These are phyloP conservation scores for Lasiurus borealis DNA, from an alignment of 2,113 vertebrate genomes.

Conservation along the genomic window DNA sequence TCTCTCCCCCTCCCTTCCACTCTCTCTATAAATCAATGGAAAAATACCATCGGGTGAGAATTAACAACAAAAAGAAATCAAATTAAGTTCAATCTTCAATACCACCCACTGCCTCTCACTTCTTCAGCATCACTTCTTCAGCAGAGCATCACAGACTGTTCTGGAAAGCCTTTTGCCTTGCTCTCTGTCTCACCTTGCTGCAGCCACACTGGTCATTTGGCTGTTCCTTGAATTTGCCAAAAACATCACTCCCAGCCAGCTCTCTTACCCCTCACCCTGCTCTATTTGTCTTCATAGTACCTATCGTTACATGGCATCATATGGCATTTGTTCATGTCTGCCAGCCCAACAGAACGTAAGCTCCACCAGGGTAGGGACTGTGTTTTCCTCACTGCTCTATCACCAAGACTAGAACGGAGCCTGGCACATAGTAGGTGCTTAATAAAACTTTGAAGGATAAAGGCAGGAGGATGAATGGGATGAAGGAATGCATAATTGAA, in stretches of 20 bases:
- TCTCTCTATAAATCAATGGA: too few species aligned
- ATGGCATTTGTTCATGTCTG: background rate
- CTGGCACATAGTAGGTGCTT: background rate
- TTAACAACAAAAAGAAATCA: background rate
- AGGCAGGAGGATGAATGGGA: background rate
- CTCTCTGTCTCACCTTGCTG: background rate
- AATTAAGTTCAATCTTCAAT: too few species aligned
- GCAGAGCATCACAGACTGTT: background rate
- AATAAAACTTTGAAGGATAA: background rate
- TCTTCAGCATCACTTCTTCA: too few species aligned
- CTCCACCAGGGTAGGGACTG: background rate
- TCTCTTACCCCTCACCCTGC: background rate
- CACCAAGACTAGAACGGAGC: background rate
- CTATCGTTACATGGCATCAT: background rate
- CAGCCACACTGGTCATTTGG: background rate
- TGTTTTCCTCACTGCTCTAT: background rate
- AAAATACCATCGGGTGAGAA: too few species aligned
- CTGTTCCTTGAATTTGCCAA: background rate
- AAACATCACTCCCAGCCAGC: background rate
- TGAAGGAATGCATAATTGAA: background rate
- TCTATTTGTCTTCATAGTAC: background rate
- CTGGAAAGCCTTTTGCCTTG: background rate
- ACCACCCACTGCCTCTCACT: rapidly evolving
- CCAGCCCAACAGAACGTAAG: background rate
- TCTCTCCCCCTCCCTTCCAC: too few species aligned